Base-by-base conservation (phyloP, 2,113 vertebrate species). In the Apeltes quadracus region DNA sequence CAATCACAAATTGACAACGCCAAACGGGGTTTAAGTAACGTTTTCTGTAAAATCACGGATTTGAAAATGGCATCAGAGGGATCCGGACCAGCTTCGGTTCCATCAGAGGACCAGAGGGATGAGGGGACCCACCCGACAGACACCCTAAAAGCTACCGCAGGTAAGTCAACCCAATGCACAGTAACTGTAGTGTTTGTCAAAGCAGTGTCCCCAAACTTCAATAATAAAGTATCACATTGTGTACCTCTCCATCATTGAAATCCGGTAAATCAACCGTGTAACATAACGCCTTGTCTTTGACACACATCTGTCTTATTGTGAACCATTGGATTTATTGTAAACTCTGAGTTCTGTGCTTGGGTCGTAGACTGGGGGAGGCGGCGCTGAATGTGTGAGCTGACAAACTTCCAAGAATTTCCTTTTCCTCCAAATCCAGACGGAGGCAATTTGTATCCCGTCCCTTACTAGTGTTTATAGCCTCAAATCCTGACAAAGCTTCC, bases 61-160 rank as follows among this genome's bases (percentile, higher is more conserved):
- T 39, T 46, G 14, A 76, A 1, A 13, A 92, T 92, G 91, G 82
- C 87, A 27, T 87, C 91, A 61, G 46, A 61, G 1, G 63, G 58
- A 14, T 3, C 43, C 11, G 51, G 12, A 12, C 6, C 15, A 34
- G 1, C 64, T 10, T 13, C 65, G 36, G 23, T 6, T 16, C 12
- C 50, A 9, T 1, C 16, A 27, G 68, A 71, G 25, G 38, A 69
- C 20, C 75, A 25, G 43, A 44, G 4, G 27, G 51, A 44, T n/a
- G 59, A 34, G 11, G 56, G 8, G 63, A 55, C 50, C n/a, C 22
- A 25, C 22, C 12, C n/a, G 25, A 23, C 34, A 36, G 76, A 69
- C 43, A 14, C 13, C 11, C 34, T 3, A 7, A 59, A 51, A 44
- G 12, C 27, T 55, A 46, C 63, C 29, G n/a, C 25, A 73, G 83